These are phyloP conservation scores for Drosophila differens DNA, from an alignment of 2,888 invertebrate genomes.

Conservation along the genomic window DNA sequence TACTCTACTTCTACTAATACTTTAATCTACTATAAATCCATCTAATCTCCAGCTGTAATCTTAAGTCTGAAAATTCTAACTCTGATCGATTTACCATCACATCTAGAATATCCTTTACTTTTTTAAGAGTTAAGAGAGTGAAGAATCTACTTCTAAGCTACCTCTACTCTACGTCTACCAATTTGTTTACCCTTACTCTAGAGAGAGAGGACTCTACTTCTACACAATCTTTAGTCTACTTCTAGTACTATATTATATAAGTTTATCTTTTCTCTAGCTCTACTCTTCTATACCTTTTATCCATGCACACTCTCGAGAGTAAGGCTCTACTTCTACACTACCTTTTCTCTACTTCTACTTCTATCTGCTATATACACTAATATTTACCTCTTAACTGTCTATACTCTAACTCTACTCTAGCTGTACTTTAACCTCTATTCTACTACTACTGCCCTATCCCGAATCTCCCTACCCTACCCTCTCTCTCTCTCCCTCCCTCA, in stretches of 20 bases:
- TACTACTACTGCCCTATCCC: background rate
- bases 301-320: rapidly evolving
- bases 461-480: background rate
- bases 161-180: background rate
- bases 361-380: background rate
- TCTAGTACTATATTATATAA: background rate
- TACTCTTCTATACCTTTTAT: background rate
- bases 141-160: background rate
- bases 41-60: background rate
- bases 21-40: background rate
- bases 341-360: background rate
- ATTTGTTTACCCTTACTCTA: background rate
- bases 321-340: background rate
- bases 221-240: background rate
- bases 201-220: background rate
- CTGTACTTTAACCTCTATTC: background rate
- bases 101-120: background rate
- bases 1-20: background rate
- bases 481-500: background rate
- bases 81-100: too few species aligned
- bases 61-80: background rate
- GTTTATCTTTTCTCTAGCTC: background rate
- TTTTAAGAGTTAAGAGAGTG: background rate
- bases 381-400: background rate
- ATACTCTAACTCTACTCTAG: background rate